Evolutionary conservation across 2,888 invertebrate species (phyloP).

Genomic region (Stenurella melanura): DNA sequence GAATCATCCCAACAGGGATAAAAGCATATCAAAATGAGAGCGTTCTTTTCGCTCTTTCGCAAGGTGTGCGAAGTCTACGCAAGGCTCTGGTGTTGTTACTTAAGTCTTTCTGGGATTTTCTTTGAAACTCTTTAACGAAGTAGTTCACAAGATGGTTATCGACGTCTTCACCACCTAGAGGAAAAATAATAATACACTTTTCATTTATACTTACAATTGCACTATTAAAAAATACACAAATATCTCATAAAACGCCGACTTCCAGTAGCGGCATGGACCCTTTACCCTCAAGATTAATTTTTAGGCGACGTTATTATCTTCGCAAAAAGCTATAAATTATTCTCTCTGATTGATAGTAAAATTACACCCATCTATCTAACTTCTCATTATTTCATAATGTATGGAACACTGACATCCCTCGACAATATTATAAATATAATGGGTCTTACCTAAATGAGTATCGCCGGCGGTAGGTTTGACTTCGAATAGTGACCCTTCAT

Average conservation of each 20-base stretch:
- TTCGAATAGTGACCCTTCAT: slow-evolving; percentile 89
- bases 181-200: slow-evolving; percentile 73
- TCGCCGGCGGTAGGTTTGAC: slow-evolving; percentile 88
- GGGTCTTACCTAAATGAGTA: slow-evolving; percentile 80
- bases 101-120: slow-evolving; percentile 83
- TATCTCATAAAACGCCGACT: neutral
- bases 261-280: too few relatives aligned
- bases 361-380: too few relatives aligned
- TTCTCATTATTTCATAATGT: too few relatives aligned
- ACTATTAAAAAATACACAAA: too few relatives aligned
- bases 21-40: slow-evolving; percentile 92
- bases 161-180: slow-evolving; percentile 87
- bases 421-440: neutral
- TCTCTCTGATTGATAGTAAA: too few relatives aligned
- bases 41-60: slow-evolving; percentile 87
- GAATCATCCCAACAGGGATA: too few relatives aligned
- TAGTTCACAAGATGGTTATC: slow-evolving; percentile 87
- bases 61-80: slow-evolving; percentile 89
- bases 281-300: too few relatives aligned
- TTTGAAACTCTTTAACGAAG: slow-evolving; percentile 86
- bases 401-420: neutral
- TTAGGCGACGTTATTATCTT: too few relatives aligned
- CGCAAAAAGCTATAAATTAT: too few relatives aligned
- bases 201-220: too few relatives aligned
- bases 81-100: slow-evolving; percentile 84